A percentile compares a stretch with the other conserved stretches of the same genome.
phyloP scores from a whole-genome alignment of 2,113 vertebrate genomes.

The Cyrtonyx montezumae region DNA sequence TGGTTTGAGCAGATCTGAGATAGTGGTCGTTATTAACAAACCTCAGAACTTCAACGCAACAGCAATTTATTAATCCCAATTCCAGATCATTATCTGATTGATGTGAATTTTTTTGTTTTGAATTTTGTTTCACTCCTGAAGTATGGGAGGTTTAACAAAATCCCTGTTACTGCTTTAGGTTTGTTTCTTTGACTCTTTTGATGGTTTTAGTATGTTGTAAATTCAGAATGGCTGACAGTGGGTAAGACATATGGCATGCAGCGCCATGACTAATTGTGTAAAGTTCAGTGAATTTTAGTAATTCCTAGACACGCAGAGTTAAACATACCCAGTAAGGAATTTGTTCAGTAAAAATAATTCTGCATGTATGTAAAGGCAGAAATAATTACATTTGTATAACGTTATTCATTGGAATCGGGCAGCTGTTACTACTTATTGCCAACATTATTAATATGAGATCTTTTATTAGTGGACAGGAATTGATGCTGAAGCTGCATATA shows the following conservation, averaged over 20 bases:
- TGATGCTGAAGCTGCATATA: background rate
- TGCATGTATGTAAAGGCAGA: background rate
- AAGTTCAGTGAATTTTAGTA: constrained; percentile 15
- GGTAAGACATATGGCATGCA: background rate
- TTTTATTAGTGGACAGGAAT: background rate
- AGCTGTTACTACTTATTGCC: background rate
- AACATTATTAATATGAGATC: background rate
- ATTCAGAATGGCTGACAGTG: background rate
- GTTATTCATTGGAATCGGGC: background rate
- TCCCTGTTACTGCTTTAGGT: background rate
- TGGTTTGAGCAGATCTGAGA: background rate
- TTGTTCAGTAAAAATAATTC: background rate
- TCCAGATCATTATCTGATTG: background rate
- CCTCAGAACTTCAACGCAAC: background rate
- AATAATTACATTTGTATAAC: background rate
- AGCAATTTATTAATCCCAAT: background rate
- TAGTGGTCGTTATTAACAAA: background rate
- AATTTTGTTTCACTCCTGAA: background rate
- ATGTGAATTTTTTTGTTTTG: background rate
- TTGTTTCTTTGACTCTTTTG: background rate
- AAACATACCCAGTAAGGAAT: background rate
- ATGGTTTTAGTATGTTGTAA: background rate
- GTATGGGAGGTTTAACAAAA: background rate
- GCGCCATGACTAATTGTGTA: background rate
- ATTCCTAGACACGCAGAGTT: background rate